Base-by-base conservation (phyloP, 2,797 vertebrate genomes). In the Naso thynnoides region DNA sequence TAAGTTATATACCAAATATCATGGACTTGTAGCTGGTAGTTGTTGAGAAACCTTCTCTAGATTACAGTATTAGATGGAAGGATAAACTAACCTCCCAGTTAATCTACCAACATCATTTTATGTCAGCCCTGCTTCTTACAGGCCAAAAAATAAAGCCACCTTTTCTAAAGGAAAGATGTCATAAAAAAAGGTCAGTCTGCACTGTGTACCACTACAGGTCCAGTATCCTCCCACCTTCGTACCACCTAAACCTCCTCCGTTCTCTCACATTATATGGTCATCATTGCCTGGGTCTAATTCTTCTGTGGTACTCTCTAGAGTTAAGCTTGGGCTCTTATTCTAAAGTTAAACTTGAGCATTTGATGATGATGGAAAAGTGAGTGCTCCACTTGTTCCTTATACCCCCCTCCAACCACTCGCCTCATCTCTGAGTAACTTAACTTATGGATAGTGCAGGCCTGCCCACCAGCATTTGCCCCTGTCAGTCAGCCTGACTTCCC, bases 381-480 rank as follows among this genome's bases (percentile, higher is more conserved):
- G 79, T 76, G 61, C 67, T 72, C 72, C 31, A 50, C 70, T 78
- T 44, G 29, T 81, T 86, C 77, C 76, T 81, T 70, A 68, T 70
- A 61, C 68, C 58, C 73, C 62, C 39, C 72, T 61, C 65, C 69
- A 74, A 49, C 83, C 82, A 82, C 77, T 77, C 73, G 78, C 72
- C 50, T 82, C 69, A 69, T 70, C 70, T 56, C 62, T 52, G 59
- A 49, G 74, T 80, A 83, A 70, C 86, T 78, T 90, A 86, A 91
- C 87, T 89, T 93, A 93, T 90, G 91, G 88, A 92, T 86, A 79
- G 86, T 82, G 82, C 84, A 79, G 84, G 85, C 89, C 88, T 82
- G 81, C 87, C 89, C 83, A 86, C 78, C 70, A 89, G 66, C 95
- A 95, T 85, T 85, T 95, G 95, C 86, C 89, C 88, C 93, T 95